These are phyloP conservation scores for Xenopus laevis DNA, from an alignment of 2,113 vertebrate genomes.

Conservation along the genomic window DNA sequence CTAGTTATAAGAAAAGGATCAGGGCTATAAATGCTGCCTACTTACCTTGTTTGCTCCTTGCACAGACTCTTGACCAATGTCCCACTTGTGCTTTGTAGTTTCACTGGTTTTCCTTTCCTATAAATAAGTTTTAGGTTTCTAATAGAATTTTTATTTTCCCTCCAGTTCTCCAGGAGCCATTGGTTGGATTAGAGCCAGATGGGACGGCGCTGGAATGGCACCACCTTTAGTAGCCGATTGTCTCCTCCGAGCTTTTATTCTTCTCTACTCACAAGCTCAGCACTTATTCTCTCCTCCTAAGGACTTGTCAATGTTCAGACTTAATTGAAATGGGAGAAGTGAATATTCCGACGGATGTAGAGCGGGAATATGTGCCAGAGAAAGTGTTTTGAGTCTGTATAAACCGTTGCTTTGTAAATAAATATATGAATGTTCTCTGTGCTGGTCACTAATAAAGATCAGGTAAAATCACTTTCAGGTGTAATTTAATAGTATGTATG, in stretches of 20 bases:
- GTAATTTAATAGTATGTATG: too few relatives aligned
- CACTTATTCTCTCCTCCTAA: background rate
- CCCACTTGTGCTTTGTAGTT: too few relatives aligned
- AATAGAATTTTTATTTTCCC: background rate
- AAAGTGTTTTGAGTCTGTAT: too few relatives aligned
- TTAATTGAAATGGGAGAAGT: background rate
- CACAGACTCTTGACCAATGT: too few relatives aligned
- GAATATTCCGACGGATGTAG: background rate
- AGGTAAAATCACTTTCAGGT: background rate
- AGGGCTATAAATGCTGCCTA: too few relatives aligned
- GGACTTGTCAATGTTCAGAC: background rate
- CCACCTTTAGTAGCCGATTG: slow-evolving; percentile 12
- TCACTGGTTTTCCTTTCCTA: too few relatives aligned
- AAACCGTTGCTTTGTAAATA: background rate
- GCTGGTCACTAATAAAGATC: slow-evolving; percentile 9
- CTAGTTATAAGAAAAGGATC: too few relatives aligned
- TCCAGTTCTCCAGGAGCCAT: slow-evolving; percentile 24
- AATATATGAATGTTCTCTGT: background rate
- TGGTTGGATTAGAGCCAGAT: background rate
- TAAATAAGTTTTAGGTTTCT: too few relatives aligned
- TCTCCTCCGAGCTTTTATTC: background rate
- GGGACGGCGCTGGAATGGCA: slow-evolving; percentile 15
- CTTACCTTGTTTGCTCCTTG: too few relatives aligned
- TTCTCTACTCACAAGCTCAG: background rate
- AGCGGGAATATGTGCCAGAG: too few relatives aligned